Percentiles rank a stretch among this genome's conserved stretches.
These are phyloP conservation scores for Lissocephala sabroskyi DNA, from an alignment of 2,888 invertebrate genomes.

Conservation along the genomic window DNA sequence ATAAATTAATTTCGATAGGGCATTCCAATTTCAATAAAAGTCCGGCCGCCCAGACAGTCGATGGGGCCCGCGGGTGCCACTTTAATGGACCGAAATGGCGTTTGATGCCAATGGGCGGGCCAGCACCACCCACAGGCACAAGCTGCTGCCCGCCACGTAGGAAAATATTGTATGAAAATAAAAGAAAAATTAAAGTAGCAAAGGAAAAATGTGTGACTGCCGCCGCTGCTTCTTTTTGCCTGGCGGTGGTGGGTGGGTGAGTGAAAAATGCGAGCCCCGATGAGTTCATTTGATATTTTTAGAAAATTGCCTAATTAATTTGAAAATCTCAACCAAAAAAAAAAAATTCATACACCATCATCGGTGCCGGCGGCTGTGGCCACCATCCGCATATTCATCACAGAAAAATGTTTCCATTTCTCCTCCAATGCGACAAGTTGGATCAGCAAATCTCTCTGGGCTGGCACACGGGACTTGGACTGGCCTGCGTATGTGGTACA, in stretches of 20 bases:
- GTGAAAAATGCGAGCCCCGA: conserved; percentile 34
- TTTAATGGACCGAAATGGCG: neutral
- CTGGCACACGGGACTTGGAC: no score
- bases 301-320: conserved; percentile 62
- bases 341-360: no score
- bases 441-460: no score
- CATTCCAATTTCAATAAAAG: no score
- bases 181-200: conserved; percentile 39
- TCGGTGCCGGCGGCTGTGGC: conserved; percentile 36
- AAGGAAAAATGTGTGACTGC: conserved; percentile 16
- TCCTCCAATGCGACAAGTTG: no score
- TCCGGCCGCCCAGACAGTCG: no score
- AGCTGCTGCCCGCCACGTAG: conserved; percentile 10
- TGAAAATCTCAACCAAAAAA: conserved; percentile 14
- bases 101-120: no score
- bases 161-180: conserved; percentile 10
- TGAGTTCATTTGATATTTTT: conserved; percentile 67
- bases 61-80: neutral
- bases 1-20: no score
- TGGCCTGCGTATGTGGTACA: no score
- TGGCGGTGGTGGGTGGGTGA: conserved; percentile 11
- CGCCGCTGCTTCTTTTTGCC: no score
- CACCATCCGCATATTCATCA: conserved; percentile 33
- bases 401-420: conserved; percentile 22
- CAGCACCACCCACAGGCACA: conserved; percentile 7